Conservation (phyloP, 2,113 vertebrate genomes). For the Barbus barbus region DNA sequence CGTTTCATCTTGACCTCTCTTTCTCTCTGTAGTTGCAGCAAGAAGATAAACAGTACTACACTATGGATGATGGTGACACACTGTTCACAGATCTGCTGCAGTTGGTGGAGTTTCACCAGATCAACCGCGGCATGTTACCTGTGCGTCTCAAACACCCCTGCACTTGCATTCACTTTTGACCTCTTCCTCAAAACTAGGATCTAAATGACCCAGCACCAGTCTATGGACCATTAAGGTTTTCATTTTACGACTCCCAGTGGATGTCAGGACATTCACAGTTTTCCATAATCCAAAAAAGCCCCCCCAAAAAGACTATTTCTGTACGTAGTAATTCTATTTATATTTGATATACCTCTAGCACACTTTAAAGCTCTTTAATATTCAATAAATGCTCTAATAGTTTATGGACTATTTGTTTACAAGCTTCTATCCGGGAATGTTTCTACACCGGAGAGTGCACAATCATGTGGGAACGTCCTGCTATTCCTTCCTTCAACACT, state of each 20-base stretch:
- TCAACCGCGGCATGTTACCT: slow-evolving; percentile 92
- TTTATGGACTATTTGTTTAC: not conserved
- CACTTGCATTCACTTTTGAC: slow-evolving; percentile 70
- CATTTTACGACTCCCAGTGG: not conserved
- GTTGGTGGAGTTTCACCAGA: slow-evolving; percentile 95
- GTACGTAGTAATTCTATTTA: not conserved
- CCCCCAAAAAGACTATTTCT: not conserved
- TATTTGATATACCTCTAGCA: not conserved
- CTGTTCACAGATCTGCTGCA: slow-evolving; percentile 93
- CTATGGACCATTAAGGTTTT: not conserved
- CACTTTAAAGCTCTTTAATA: not conserved
- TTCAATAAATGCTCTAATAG: not conserved
- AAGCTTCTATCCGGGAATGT: not conserved
- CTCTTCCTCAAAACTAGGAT: not conserved
- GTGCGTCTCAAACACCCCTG: slow-evolving; percentile 91
- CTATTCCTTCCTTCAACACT: not conserved
- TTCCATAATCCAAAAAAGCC: not conserved
- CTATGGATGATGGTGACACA: slow-evolving; percentile 90
- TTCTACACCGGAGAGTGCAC: too few species aligned
- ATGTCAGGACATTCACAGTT: slow-evolving; percentile 16
- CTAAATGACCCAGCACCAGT: not conserved
- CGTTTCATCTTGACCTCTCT: not conserved
- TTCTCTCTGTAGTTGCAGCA: slow-evolving; percentile 80
- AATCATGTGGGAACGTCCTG: not conserved
- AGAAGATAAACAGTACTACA: slow-evolving; percentile 83